Percentiles rank a stretch among this genome's conserved stretches.
phyloP scores from a whole-genome alignment of 2,888 invertebrate species.

The Orchesella flavescens region DNA sequence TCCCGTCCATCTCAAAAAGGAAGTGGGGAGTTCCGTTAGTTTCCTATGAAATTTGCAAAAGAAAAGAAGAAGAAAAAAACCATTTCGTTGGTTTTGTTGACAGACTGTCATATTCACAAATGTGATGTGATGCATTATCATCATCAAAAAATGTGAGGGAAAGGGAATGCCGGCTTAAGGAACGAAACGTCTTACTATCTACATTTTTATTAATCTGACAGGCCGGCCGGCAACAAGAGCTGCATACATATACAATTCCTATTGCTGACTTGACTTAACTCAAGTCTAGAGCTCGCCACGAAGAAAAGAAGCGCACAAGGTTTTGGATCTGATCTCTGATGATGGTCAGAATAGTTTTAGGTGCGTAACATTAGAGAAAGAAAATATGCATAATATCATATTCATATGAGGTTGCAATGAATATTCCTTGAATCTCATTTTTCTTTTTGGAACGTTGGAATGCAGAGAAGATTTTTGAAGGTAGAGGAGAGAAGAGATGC shows the following conservation, averaged over 20 bases:
- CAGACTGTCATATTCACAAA: conserved; percentile 64
- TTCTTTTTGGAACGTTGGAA: conserved; percentile 55
- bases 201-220: conserved; percentile 14
- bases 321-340: no score
- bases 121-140: conserved; percentile 36
- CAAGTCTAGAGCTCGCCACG: no score
- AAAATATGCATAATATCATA: conserved; percentile 4
- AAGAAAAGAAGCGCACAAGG: no score
- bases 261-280: no score
- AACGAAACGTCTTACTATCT: neutral
- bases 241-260: no score
- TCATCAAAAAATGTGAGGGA: conserved; percentile 3
- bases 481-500: conserved; percentile 3
- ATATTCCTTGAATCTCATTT: conserved; percentile 60
- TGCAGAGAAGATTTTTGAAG: conserved; percentile 27
- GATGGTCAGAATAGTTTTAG: no score
- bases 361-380: no score
- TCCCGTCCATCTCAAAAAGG: no score
- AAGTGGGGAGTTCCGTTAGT: neutral
- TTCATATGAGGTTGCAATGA: neutral
- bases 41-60: conserved; percentile 18
- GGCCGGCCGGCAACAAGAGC: neutral
- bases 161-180: conserved; percentile 2
- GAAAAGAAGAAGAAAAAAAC: neutral
- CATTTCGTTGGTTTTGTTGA: conserved; percentile 45